Evolutionary conservation across 2,797 vertebrate genomes (phyloP), one percentile per base, ranked within the genome.

Genomic region (Pseudomugil gertrudae): DNA sequence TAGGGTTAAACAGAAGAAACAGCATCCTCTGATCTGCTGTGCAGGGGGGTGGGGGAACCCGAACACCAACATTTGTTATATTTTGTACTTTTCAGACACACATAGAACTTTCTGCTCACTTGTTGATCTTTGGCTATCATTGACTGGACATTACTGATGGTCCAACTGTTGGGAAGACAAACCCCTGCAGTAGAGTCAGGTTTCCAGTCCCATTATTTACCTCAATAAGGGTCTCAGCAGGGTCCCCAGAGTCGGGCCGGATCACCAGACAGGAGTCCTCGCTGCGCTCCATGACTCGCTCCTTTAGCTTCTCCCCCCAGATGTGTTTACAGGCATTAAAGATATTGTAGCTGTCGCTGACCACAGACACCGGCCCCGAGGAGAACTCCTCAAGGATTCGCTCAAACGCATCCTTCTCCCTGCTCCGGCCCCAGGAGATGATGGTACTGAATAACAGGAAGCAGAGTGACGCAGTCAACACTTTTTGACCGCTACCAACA

Each of bases 281-380:
- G 61, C 87, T 91, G 54, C 94, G 92, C 80, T 93, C 92, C 92
- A 92, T 92, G 21, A 95, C 92, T 1, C 86, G 81, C 66, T 94
- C 92, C 80, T 94, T 94, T 76, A 95, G 90, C 76, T 94, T 88
- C 72, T 91, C 86, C 21, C 94, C 94, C 94, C 93, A 95, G 88
- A 95, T 94, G 82, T 93, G 78, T 80, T 87, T 93, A 63, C 93
- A 94, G 74, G 94, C 94, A 5, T 93, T 93, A 69, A 94, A 95
- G 86, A 95, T 94, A 84, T 95, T 92, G 1, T 93, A 95, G 84
- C 94, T 95, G 89, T 95, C 94, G n/a, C 93, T 94, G 74, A 95
- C 94, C 73, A 95, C 92, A 0, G 93, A 90, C 29, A 94, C 85
- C 0, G 93, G 93, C 3, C 92, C 92, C 0, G 88, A 84, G 47